A percentile compares a stretch with the other conserved stretches of the same genome.
phyloP scores from a whole-genome alignment of 2,797 vertebrate genomes.

The Triplophysa bombifrons region DNA sequence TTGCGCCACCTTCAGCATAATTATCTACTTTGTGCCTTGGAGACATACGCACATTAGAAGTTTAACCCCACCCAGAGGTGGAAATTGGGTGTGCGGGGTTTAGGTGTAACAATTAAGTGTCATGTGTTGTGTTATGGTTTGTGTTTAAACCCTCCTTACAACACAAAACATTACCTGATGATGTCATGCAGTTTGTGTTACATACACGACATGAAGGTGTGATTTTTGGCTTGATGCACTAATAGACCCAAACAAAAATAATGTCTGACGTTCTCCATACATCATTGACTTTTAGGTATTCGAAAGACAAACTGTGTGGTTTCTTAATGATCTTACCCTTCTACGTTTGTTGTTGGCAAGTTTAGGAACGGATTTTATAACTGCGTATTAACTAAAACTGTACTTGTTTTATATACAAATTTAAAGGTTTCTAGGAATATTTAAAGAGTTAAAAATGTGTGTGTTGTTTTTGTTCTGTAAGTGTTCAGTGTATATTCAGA shows the following conservation, averaged over 20 bases:
- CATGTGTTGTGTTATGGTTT: not conserved
- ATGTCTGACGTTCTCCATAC: not conserved
- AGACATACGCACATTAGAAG: not conserved
- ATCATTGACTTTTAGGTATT: not conserved
- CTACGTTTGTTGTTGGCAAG: not conserved
- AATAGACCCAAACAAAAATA: not conserved
- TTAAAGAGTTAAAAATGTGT: conserved; percentile 7
- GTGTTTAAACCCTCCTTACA: not conserved
- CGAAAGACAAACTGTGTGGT: not conserved
- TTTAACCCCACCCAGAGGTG: not conserved
- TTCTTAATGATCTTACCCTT: not conserved
- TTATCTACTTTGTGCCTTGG: not conserved
- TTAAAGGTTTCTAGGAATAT: not conserved
- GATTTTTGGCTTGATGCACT: not conserved
- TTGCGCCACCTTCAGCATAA: not conserved
- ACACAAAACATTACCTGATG: conserved; percentile 12
- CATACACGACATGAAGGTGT: not conserved
- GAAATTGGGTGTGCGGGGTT: not conserved
- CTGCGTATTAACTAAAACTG: not conserved
- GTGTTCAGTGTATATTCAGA: not conserved
- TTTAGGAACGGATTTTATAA: not conserved
- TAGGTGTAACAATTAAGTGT: not conserved
- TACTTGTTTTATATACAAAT: not conserved
- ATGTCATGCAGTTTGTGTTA: not conserved
- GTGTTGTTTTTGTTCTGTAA: not conserved